phyloP scores from a whole-genome alignment of 1,140 invertebrate genomes.

The Pseudomyrmex pallidus region DNA sequence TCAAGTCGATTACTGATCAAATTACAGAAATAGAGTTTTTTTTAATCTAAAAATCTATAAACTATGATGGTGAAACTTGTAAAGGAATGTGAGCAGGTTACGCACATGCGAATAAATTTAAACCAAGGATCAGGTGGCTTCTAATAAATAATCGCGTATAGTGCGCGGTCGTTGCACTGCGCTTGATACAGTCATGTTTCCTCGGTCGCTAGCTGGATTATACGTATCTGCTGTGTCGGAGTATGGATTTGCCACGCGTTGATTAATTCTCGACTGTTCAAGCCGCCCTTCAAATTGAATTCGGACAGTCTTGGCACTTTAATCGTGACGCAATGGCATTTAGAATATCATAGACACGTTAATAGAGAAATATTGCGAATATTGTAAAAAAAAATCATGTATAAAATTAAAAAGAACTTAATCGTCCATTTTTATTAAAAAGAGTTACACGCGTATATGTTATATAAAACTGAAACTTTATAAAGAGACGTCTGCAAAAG shows the following conservation, averaged over 20 bases:
- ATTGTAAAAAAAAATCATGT: too few relatives aligned
- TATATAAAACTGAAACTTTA: too few relatives aligned
- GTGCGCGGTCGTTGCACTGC: slow-evolving; percentile 21
- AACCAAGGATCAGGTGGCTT: slow-evolving; percentile 19
- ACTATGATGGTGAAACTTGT: too few relatives aligned
- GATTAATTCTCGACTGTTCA: slow-evolving; percentile 59
- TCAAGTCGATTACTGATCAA: not conserved
- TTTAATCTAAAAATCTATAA: too few relatives aligned
- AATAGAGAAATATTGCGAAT: too few relatives aligned
- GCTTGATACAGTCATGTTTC: slow-evolving; percentile 61
- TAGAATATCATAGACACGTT: not conserved
- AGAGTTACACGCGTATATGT: too few relatives aligned
- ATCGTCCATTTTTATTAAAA: too few relatives aligned
- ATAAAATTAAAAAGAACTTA: too few relatives aligned
- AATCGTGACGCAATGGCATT: slow-evolving; percentile 26
- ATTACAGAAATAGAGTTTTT: not conserved
- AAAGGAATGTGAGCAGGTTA: not conserved
- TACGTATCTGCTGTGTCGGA: slow-evolving; percentile 45
- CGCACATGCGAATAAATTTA: not conserved
- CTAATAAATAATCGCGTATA: slow-evolving; percentile 47
- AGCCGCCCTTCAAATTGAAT: slow-evolving; percentile 54
- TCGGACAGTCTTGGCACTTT: slow-evolving; percentile 42
- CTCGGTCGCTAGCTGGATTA: slow-evolving; percentile 56
- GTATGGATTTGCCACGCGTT: slow-evolving; percentile 58
- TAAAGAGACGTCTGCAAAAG: too few relatives aligned